Conservation (phyloP, 2,113 vertebrate species). For the Neolamprologus tretocephalus region DNA sequence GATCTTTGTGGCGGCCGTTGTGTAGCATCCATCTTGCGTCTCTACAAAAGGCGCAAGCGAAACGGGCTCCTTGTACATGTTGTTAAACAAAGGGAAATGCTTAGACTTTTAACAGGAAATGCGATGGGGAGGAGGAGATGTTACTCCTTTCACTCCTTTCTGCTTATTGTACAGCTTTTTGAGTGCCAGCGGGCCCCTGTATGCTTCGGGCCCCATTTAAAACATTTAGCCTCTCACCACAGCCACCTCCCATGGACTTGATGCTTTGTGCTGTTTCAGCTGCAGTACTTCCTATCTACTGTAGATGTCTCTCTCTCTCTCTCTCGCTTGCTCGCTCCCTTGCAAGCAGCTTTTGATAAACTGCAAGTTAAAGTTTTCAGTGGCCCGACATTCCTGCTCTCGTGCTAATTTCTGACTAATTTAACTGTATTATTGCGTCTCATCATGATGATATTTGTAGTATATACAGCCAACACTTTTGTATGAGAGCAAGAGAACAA, state of each 20-base stretch:
- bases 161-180: conserved; percentile 55
- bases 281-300: conserved; percentile 42
- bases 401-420: not conserved
- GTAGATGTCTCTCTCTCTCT: conserved; percentile 4
- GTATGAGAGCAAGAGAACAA: not conserved
- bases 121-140: not conserved
- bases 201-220: conserved; percentile 25
- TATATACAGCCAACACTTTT: conserved; percentile 15
- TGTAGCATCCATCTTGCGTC: conserved; percentile 29
- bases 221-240: conserved; percentile 12
- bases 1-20: not conserved
- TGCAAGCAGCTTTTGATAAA: conserved; percentile 16
- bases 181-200: conserved; percentile 46
- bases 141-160: conserved; percentile 1
- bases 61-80: not conserved
- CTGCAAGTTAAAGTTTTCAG: not conserved
- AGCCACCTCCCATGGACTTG: not conserved
- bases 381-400: not conserved
- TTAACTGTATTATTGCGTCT: not conserved
- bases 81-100: conserved; percentile 16
- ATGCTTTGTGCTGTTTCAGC: conserved; percentile 26
- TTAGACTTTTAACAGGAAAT: not conserved
- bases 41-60: not conserved
- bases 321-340: not conserved
- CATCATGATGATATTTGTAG: conserved; percentile 20